phyloP scores from a whole-genome alignment of 2,113 vertebrate species.

The Sus scrofa region DNA sequence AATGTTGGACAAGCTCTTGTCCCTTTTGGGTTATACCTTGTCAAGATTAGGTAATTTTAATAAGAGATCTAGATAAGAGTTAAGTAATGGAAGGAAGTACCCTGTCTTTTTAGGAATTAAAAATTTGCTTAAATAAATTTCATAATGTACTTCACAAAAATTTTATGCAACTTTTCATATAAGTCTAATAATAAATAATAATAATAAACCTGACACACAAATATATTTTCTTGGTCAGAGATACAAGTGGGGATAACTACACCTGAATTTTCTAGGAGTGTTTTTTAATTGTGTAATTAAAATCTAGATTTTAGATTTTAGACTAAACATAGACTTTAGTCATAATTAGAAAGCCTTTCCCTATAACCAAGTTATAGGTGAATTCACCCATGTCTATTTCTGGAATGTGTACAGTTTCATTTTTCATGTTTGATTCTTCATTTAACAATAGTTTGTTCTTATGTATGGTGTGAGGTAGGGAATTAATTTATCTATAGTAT shows the following conservation, averaged over 20 bases:
- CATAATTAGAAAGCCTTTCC: neutral
- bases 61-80: neutral
- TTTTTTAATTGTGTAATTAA: neutral
- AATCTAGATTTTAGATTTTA: no score
- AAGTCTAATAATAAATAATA: no score
- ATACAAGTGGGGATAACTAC: neutral
- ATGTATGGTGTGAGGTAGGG: neutral
- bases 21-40: neutral
- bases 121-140: neutral
- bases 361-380: neutral
- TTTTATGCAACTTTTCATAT: neutral
- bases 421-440: neutral
- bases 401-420: neutral
- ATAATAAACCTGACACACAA: neutral
- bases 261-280: neutral
- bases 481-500: neutral
- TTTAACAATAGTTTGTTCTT: neutral
- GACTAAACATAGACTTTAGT: neutral
- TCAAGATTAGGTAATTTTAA: neutral
- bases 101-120: neutral
- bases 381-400: neutral
- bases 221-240: neutral
- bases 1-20: neutral
- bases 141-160: neutral
- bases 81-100: neutral